These are phyloP conservation scores for Hirtodrosophila confusa DNA, from an alignment of 2,888 invertebrate species.

Conservation along the genomic window DNA sequence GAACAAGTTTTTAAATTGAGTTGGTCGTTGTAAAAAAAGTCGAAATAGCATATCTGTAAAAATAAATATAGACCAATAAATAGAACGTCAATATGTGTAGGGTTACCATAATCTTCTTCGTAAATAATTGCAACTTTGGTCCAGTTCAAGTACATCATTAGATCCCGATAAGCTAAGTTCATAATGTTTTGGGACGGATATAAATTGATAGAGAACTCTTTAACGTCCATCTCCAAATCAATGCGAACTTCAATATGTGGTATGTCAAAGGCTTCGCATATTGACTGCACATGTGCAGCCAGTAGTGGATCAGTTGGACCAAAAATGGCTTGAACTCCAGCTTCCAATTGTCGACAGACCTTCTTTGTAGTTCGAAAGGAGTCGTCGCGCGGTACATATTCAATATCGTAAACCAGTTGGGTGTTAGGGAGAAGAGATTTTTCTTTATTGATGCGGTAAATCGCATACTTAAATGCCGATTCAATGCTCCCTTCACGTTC, in stretches of 20 bases:
- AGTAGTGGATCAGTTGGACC: slow-evolving; percentile 93
- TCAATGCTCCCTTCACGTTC: slow-evolving; percentile 94
- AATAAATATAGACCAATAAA: no score
- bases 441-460: slow-evolving; percentile 96
- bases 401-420: slow-evolving; percentile 96
- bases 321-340: slow-evolving; percentile 88
- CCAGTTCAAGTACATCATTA: slow-evolving; percentile 96
- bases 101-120: slow-evolving; percentile 94
- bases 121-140: slow-evolving; percentile 96
- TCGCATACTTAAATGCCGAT: slow-evolving; percentile 96
- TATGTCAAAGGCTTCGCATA: slow-evolving; percentile 94
- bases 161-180: slow-evolving; percentile 92
- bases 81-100: no score
- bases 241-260: slow-evolving; percentile 93
- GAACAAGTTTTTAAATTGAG: no score
- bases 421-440: slow-evolving; percentile 92
- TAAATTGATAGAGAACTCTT: slow-evolving; percentile 93
- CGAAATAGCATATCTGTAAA: no score
- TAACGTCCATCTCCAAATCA: slow-evolving; percentile 86
- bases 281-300: slow-evolving; percentile 93
- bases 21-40: no score
- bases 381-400: slow-evolving; percentile 94
- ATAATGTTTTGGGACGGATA: slow-evolving; percentile 93
- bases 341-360: slow-evolving; percentile 88
- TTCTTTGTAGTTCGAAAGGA: slow-evolving; percentile 96